Conservation (phyloP, 2,888 invertebrate genomes). For the Tiphia femorata region DNA sequence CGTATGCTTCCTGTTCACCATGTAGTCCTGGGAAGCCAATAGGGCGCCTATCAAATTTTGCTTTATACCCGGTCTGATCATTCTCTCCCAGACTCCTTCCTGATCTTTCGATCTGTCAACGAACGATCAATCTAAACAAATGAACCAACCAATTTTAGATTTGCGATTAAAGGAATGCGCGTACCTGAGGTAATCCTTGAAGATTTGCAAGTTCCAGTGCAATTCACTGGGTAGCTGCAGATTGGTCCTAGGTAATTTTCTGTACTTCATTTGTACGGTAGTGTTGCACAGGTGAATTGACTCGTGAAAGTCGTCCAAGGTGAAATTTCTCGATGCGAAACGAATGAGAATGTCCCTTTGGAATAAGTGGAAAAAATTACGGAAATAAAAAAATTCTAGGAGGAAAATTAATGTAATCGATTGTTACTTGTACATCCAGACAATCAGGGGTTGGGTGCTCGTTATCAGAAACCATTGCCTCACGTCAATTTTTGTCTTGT, state of each 20-base stretch:
- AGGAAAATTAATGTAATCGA: background rate
- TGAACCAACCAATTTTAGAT: background rate
- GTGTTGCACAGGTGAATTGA: slow-evolving; percentile 44
- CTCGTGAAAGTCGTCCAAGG: slow-evolving; percentile 38
- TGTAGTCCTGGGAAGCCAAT: slow-evolving; percentile 41
- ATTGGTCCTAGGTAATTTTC: slow-evolving; percentile 24
- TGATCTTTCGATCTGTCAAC: slow-evolving; percentile 23
- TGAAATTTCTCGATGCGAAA: slow-evolving; percentile 40
- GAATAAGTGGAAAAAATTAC: background rate
- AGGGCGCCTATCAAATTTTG: slow-evolving; percentile 41
- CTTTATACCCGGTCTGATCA: slow-evolving; percentile 40
- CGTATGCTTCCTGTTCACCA: slow-evolving; percentile 43
- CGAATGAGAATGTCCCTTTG: slow-evolving; percentile 39
- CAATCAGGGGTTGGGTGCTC: slow-evolving; percentile 37
- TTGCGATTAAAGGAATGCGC: background rate
- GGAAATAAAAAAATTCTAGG: background rate
- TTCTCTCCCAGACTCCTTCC: slow-evolving; percentile 36
- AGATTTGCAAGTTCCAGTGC: slow-evolving; percentile 43
- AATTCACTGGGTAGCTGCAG: slow-evolving; percentile 28
- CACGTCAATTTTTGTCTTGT: slow-evolving; percentile 40
- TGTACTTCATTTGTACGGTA: slow-evolving; percentile 40
- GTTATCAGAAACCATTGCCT: slow-evolving; percentile 44
- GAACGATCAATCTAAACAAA: background rate
- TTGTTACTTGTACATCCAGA: slow-evolving; percentile 44
- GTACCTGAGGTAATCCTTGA: slow-evolving; percentile 38